Conservation (phyloP, 2,797 vertebrate genomes). For the Threskiornis aethiopicus region DNA sequence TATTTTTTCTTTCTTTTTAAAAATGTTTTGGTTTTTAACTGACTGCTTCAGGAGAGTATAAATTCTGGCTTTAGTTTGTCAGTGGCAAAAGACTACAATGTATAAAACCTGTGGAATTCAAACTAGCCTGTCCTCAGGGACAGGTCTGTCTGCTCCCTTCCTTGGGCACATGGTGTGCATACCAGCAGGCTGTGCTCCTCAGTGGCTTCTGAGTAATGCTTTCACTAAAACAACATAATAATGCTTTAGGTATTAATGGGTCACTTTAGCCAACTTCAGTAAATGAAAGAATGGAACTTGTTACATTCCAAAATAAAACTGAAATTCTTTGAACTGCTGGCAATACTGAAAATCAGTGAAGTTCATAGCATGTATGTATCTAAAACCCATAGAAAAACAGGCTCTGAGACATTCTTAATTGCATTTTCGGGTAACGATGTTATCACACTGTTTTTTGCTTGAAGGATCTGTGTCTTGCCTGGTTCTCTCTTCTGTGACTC, state of each 20-base stretch:
- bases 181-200: constrained; percentile 27
- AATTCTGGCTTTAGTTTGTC: neutral
- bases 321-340: constrained; percentile 17
- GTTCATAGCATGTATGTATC: neutral
- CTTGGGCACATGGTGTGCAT: constrained; percentile 18
- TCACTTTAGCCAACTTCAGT: neutral
- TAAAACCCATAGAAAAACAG: neutral
- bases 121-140: neutral
- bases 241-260: neutral
- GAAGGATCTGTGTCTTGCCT: neutral
- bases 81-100: neutral
- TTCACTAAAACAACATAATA: neutral
- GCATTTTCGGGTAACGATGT: neutral
- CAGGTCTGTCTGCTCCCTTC: neutral
- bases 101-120: constrained; percentile 21
- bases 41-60: neutral
- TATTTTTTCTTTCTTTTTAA: neutral
- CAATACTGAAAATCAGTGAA: neutral
- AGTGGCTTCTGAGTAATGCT: neutral
- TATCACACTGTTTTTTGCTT: neutral
- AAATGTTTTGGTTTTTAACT: neutral
- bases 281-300: constrained; percentile 19
- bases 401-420: neutral
- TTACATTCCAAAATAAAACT: neutral
- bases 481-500: neutral